phyloP scores from a whole-genome alignment of 64 coral and sea anemone genomes.

The Porites lutea region DNA sequence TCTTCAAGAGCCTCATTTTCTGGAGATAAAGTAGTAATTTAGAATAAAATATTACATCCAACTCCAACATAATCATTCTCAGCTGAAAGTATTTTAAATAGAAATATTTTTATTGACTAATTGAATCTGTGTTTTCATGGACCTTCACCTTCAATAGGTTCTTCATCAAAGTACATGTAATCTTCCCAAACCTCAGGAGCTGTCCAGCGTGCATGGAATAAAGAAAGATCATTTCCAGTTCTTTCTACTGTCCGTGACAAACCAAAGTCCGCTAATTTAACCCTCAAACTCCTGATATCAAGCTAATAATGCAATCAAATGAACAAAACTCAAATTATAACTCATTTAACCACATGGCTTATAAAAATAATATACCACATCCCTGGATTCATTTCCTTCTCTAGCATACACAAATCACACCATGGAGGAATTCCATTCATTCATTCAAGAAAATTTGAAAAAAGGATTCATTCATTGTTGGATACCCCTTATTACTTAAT shows the following conservation, averaged over 20 bases:
- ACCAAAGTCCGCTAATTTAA: slow-evolving; percentile 97
- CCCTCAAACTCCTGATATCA: slow-evolving; percentile 79
- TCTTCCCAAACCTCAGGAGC: slow-evolving; percentile 82
- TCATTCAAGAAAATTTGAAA: too few relatives aligned
- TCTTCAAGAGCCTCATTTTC: not conserved
- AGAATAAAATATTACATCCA: not conserved
- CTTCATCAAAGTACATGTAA: slow-evolving; percentile 30
- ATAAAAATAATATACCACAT: too few relatives aligned
- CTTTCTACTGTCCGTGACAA: slow-evolving; percentile 65
- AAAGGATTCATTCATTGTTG: too few relatives aligned
- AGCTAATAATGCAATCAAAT: slow-evolving; percentile 18
- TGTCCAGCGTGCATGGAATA: slow-evolving; percentile 86
- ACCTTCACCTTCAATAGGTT: not conserved
- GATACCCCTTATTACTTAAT: too few relatives aligned
- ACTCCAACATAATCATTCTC: too few relatives aligned
- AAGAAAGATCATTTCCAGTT: slow-evolving; percentile 32
- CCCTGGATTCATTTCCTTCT: too few relatives aligned
- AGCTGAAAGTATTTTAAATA: too few relatives aligned
- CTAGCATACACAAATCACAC: too few relatives aligned
- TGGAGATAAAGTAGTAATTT: not conserved
- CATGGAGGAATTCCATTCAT: too few relatives aligned
- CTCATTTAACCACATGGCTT: too few relatives aligned
- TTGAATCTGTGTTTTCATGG: not conserved
- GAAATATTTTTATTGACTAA: too few relatives aligned
- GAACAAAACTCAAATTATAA: too few relatives aligned